Percentiles rank a stretch among this genome's conserved stretches.
Evolutionary conservation across 2,888 invertebrate species (phyloP).

Genomic region (Agonopterix alstromeriana): DNA sequence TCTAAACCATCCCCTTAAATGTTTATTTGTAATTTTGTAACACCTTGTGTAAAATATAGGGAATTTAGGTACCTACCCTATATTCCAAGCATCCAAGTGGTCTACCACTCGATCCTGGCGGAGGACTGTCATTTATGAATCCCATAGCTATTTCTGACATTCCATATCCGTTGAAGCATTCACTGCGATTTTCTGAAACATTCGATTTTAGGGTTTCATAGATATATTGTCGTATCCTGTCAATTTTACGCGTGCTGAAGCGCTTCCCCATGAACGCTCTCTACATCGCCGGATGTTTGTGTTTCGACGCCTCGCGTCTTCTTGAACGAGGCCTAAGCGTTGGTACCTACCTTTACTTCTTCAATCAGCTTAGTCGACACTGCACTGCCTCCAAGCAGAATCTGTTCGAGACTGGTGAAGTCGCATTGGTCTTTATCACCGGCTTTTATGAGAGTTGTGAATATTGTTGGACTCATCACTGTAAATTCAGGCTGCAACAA

Average conservation of each 20-base stretch:
- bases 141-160: constrained; percentile 47
- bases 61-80: constrained; percentile 28
- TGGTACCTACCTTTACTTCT: constrained; percentile 14
- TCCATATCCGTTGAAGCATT: constrained; percentile 43
- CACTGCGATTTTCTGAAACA: constrained; percentile 36
- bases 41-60: too few species aligned
- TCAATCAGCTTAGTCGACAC: constrained; percentile 29
- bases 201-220: not conserved
- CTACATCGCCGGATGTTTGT: too few species aligned
- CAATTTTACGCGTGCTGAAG: too few species aligned
- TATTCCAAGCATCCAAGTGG: constrained; percentile 39
- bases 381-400: constrained; percentile 41
- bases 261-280: too few species aligned
- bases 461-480: constrained; percentile 35
- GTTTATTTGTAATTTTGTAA: too few species aligned
- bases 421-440: constrained; percentile 37
- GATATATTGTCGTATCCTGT: too few species aligned
- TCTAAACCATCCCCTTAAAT: too few species aligned
- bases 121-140: constrained; percentile 24
- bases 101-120: constrained; percentile 34
- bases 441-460: constrained; percentile 32
- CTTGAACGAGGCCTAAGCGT: too few species aligned
- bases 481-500: constrained; percentile 17
- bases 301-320: too few species aligned
- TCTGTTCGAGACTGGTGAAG: constrained; percentile 36